Base-by-base conservation (phyloP, 2,888 invertebrate genomes). In the Caenorhabditis angaria region DNA sequence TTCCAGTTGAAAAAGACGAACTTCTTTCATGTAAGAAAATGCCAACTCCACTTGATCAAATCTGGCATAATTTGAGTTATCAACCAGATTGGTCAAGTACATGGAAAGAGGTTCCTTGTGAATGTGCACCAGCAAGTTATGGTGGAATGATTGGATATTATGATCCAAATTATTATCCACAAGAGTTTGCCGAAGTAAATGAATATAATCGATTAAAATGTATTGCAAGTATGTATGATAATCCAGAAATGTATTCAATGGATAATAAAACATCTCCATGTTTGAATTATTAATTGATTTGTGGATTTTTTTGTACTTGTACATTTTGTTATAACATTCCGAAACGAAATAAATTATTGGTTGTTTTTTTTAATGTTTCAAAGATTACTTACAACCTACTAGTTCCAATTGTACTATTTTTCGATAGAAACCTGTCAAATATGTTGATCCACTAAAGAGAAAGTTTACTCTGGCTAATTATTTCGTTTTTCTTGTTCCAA, bases 51-150 rank as follows among this genome's bases (percentile, higher is more conserved):
- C 55, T 84, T 18, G 82, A 80, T 35, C 70, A 74, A 53, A 78
- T 81, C 35, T 76, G 59, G 54, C 77, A 84, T 62, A 74, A 73
- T 35, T 66, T 77, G 53, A 80, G 80, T 65, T 84, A 73, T 35
- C 81, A 83, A 54, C 84, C 84, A 0, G 79, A 84, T 62, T 84
- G 84, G 84, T 57, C 74, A 2, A 62, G 72, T 18, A 82, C 82
- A 2, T 84, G 84, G 84, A 78, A 80, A 50, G 70, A 79, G 4
- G 66, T 73, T 18, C 79, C 82, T 10, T 84, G 84, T 61, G 72
- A 80, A 25, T 84, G 84, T 68, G 77, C 81, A 18, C 84, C 84
- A 10, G 84, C 84, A 18, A 67, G 64, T 24, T 84, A 84, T 57
- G 83, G 77, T 61, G 81, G 81, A 12, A 69, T 79, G 41, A 75